Conservation (phyloP, 2,113 vertebrate species). For the Hemichromis elongatus region DNA sequence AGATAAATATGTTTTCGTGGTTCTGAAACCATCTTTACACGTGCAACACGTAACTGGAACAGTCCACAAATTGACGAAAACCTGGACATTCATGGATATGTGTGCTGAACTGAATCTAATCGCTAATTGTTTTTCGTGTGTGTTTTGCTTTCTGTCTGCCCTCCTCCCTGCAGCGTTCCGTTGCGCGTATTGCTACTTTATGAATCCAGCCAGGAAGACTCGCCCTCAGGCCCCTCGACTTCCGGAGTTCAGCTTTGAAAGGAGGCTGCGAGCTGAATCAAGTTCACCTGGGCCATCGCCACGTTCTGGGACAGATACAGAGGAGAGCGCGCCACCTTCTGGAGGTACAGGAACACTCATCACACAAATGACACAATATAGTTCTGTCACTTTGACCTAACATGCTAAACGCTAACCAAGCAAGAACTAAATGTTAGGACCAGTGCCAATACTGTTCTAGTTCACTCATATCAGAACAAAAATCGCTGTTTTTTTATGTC, state of each 20-base stretch:
- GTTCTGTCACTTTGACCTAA: neutral
- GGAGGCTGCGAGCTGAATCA: slow-evolving; percentile 62
- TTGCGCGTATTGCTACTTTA: slow-evolving; percentile 95
- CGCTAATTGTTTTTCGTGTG: neutral
- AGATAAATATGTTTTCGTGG: neutral
- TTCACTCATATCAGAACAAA: neutral
- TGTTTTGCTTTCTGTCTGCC: neutral
- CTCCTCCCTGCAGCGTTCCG: slow-evolving; percentile 78
- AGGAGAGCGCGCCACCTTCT: slow-evolving; percentile 62
- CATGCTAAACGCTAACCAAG: neutral
- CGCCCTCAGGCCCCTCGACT: slow-evolving; percentile 90
- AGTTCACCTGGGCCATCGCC: slow-evolving; percentile 43
- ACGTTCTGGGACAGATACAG: slow-evolving; percentile 47
- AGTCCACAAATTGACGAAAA: neutral
- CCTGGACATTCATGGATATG: neutral
- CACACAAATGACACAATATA: neutral
- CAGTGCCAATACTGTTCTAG: neutral
- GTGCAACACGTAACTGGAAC: neutral
- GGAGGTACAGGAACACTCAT: slow-evolving; percentile 54
- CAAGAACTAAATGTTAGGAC: neutral
- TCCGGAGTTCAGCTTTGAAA: slow-evolving; percentile 90
- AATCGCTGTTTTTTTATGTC: too few species aligned
- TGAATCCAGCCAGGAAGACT: slow-evolving; percentile 95
- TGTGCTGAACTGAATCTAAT: neutral
- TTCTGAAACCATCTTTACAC: neutral